Conservation (phyloP, 2,888 invertebrate genomes). For the Athetis lepigone region DNA sequence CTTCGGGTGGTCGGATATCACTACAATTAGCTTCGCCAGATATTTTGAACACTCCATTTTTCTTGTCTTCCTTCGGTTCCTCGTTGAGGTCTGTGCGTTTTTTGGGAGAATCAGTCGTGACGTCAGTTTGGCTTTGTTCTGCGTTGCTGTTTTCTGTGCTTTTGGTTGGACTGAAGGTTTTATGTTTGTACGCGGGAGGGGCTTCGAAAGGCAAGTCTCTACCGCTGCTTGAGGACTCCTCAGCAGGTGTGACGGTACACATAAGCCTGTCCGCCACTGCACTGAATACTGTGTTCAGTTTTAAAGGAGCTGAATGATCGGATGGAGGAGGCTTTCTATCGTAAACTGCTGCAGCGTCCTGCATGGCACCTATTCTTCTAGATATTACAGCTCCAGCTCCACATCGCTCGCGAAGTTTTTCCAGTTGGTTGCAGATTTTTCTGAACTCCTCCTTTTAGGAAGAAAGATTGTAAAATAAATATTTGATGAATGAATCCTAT, state of each 20-base stretch:
- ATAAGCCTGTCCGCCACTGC: constrained; percentile 89
- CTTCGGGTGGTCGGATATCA: constrained; percentile 84
- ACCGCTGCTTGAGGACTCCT: constrained; percentile 88
- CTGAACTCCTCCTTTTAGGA: constrained; percentile 94
- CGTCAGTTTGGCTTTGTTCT: constrained; percentile 84
- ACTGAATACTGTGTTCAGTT: constrained; percentile 89
- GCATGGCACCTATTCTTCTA: constrained; percentile 95
- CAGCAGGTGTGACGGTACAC: constrained; percentile 88
- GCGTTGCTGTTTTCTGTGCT: constrained; percentile 82
- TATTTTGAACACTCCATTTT: constrained; percentile 86
- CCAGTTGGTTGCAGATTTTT: constrained; percentile 94
- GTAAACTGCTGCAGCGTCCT: constrained; percentile 93
- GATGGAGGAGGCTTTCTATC: constrained; percentile 89
- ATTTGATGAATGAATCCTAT: background rate
- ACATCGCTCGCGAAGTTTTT: constrained; percentile 94
- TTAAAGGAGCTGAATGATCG: constrained; percentile 85
- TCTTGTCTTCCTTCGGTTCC: constrained; percentile 79
- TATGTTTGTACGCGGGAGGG: constrained; percentile 84
- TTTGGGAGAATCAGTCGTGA: constrained; percentile 85
- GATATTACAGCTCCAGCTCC: constrained; percentile 94
- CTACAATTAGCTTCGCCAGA: constrained; percentile 86
- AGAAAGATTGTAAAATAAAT: constrained; percentile 23
- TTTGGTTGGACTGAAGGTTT: constrained; percentile 88
- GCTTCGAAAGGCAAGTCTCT: constrained; percentile 86
- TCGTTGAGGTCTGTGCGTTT: constrained; percentile 76